Base-by-base conservation (phyloP, 2,888 invertebrate species). In the Cyrtodaria siliqua region DNA sequence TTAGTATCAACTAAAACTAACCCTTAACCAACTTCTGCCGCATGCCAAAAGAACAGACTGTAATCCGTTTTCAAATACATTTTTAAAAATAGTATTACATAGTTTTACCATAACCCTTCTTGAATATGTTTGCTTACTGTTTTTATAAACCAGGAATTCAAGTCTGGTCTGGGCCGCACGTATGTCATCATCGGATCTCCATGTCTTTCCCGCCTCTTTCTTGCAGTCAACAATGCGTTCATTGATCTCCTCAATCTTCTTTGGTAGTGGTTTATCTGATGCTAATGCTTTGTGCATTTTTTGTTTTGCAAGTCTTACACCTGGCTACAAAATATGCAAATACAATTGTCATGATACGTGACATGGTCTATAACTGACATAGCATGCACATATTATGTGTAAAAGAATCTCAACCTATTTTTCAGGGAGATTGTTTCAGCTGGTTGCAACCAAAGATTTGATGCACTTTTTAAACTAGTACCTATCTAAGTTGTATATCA, bases 121-220 rank as follows among this genome's bases (percentile, higher is more conserved):
- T 49, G 8, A 49, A 18, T 8, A 8, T 8, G 8, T 23, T 20
- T 18, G n/a, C 60, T n/a, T 44, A 60, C 60, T 44, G 27, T 66
- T 67, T 52, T 61, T 73, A 14, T 24, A 23, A 2, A 23, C 20
- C 4, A 73, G 50, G 50, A 62, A 61, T n/a, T 67, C 61, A n/a
- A 67, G 52, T 38, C 49, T 67, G 1, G 33, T 42, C 3, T 52
- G 18, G 1, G 59, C 71, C 14, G 64, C 57, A 52, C 38, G 44
- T 6, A 72, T 52, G n/a, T 72, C 60, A 1, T 52, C 52, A 63
- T 72, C 60, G 8, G 23, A 47, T 23, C 42, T 44, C 3, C 38
- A 24, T 24, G 60, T 49, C 44, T 44, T 53, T 16, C 33, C 33
- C 33, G 33, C 33, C 12, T 57, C 60, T 16, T 59, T 66, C 2